Conservation (phyloP, 2,888 invertebrate genomes). For the Andricus quercusramuli region DNA sequence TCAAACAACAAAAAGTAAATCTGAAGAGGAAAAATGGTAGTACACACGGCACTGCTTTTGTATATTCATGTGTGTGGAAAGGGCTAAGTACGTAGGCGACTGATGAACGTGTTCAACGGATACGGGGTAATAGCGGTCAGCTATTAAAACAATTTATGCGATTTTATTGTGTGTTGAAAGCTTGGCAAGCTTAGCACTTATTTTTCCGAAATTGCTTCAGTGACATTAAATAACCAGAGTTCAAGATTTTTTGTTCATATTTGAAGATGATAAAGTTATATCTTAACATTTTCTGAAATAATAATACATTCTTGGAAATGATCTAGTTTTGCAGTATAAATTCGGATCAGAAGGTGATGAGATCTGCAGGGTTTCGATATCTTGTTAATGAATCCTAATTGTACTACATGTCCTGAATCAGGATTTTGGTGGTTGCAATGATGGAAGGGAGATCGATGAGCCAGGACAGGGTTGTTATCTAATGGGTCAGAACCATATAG, state of each 20-base stretch:
- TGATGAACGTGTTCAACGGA: conserved; percentile 43
- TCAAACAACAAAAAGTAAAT: too few species aligned
- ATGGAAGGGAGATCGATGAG: conserved; percentile 15
- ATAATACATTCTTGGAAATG: not conserved
- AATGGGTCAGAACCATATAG: conserved; percentile 8
- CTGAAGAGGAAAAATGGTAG: not conserved
- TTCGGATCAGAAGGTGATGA: not conserved
- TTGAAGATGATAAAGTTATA: not conserved
- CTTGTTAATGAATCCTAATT: not conserved
- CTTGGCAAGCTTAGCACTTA: conserved; percentile 48
- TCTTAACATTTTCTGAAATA: not conserved
- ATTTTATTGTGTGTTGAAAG: conserved; percentile 61
- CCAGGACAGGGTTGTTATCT: conserved; percentile 17
- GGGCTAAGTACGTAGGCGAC: conserved; percentile 31
- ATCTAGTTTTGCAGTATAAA: not conserved
- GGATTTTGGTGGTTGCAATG: conserved; percentile 3
- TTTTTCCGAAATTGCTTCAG: not conserved
- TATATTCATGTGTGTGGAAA: conserved; percentile 36
- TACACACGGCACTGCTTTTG: not conserved
- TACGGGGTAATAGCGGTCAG: conserved; percentile 55
- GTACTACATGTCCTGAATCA: not conserved
- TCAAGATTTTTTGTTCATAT: not conserved
- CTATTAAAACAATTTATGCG: conserved; percentile 62
- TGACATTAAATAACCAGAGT: not conserved
- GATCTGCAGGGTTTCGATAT: not conserved